These are phyloP conservation scores for Scarus forsteni DNA, from an alignment of 2,797 vertebrate species.

Conservation along the genomic window DNA sequence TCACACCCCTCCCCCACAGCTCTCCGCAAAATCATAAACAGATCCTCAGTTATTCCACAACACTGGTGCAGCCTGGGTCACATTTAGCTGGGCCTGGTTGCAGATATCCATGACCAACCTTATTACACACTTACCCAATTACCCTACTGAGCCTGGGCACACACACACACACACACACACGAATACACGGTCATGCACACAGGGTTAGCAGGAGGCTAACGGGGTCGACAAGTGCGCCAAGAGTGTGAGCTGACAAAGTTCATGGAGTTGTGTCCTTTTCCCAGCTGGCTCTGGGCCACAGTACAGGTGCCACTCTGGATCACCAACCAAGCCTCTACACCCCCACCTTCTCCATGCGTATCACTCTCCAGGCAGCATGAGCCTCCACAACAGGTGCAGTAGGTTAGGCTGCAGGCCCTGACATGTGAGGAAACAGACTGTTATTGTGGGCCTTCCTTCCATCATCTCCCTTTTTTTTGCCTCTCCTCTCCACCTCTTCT, in stretches of 20 bases:
- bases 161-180: constrained; percentile 19
- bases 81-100: constrained; percentile 53
- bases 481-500: constrained; percentile 40
- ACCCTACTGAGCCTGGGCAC: constrained; percentile 56
- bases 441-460: constrained; percentile 78
- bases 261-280: constrained; percentile 45
- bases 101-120: constrained; percentile 80
- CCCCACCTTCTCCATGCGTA: constrained; percentile 30
- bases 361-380: constrained; percentile 70
- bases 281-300: constrained; percentile 68
- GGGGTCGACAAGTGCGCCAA: constrained; percentile 64
- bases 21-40: constrained; percentile 66
- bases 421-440: constrained; percentile 82
- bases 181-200: constrained; percentile 13
- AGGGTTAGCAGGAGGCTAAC: constrained; percentile 55
- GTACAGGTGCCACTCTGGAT: constrained; percentile 80
- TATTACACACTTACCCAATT: constrained; percentile 79
- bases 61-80: constrained; percentile 60
- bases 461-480: constrained; percentile 61
- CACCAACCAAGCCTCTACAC: constrained; percentile 26
- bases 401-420: constrained; percentile 80
- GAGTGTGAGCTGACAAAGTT: constrained; percentile 59
- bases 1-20: constrained; percentile 4
- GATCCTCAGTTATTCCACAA: constrained; percentile 57
- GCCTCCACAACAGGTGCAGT: constrained; percentile 86